These are phyloP conservation scores for Periophthalmodon schlosseri DNA, from an alignment of 2,113 vertebrate genomes.

Conservation along the genomic window DNA sequence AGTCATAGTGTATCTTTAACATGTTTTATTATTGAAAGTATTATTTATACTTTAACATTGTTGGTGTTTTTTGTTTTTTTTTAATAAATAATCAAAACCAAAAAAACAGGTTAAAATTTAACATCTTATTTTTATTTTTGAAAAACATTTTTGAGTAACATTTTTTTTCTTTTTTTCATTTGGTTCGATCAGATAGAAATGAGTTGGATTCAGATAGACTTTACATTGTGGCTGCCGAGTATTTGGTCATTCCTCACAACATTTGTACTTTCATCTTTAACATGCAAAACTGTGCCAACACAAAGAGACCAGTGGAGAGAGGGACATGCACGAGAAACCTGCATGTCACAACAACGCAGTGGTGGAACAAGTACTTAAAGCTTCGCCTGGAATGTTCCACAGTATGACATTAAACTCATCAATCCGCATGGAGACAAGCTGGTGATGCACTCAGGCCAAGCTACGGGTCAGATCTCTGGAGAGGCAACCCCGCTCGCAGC, in stretches of 20 bases:
- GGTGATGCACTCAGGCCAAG: too few relatives aligned
- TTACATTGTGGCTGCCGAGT: slow-evolving; percentile 56
- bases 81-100: too few relatives aligned
- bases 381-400: too few relatives aligned
- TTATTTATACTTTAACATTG: background rate
- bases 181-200: slow-evolving; percentile 58
- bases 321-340: background rate
- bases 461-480: too few relatives aligned
- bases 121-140: background rate
- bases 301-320: slow-evolving; percentile 3
- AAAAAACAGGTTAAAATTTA: background rate
- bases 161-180: slow-evolving; percentile 34
- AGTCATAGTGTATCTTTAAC: too few relatives aligned
- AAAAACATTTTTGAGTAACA: background rate
- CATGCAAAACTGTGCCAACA: slow-evolving; percentile 53
- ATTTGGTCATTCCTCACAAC: slow-evolving; percentile 65
- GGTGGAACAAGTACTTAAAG: too few relatives aligned
- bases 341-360: background rate
- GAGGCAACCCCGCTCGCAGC: too few relatives aligned
- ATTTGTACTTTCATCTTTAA: slow-evolving; percentile 49
- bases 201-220: slow-evolving; percentile 45
- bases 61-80: background rate
- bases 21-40: too few relatives aligned
- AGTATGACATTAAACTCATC: too few relatives aligned
- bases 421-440: too few relatives aligned